phyloP scores from a whole-genome alignment of 2,113 vertebrate genomes.

The Sclerurus mexicanus region DNA sequence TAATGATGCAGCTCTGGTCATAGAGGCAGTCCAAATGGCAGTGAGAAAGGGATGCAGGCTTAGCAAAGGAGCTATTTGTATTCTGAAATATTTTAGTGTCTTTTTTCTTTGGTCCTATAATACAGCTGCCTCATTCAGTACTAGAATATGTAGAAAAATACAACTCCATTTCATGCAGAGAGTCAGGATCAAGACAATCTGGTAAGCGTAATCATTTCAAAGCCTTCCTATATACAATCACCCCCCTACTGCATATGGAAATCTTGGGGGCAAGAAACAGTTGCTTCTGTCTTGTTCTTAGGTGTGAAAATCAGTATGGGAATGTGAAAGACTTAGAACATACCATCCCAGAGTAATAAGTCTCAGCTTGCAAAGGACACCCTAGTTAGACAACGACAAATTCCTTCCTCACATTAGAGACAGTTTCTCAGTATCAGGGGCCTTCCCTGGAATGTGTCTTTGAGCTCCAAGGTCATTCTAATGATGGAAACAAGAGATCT shows the following conservation, averaged over 20 bases:
- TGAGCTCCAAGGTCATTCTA: slow-evolving; percentile 26
- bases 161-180: neutral
- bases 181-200: neutral
- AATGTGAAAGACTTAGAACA: neutral
- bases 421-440: neutral
- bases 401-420: slow-evolving; percentile 15
- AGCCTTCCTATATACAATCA: neutral
- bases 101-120: neutral
- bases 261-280: neutral
- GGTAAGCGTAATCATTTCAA: neutral
- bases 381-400: slow-evolving; percentile 43
- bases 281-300: slow-evolving; percentile 1
- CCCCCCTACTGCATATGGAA: neutral
- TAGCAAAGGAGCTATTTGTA: neutral
- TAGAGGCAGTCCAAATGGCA: neutral
- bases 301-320: slow-evolving; percentile 6
- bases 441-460: slow-evolving; percentile 9
- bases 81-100: neutral
- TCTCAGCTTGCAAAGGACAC: slow-evolving; percentile 30
- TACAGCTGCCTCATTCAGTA: accelerated
- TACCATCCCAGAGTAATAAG: neutral
- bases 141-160: neutral
- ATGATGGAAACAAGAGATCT: neutral
- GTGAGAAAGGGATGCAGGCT: neutral
- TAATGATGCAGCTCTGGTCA: neutral